Conservation (phyloP, 2,888 invertebrate species). For the Panorpa germanica region DNA sequence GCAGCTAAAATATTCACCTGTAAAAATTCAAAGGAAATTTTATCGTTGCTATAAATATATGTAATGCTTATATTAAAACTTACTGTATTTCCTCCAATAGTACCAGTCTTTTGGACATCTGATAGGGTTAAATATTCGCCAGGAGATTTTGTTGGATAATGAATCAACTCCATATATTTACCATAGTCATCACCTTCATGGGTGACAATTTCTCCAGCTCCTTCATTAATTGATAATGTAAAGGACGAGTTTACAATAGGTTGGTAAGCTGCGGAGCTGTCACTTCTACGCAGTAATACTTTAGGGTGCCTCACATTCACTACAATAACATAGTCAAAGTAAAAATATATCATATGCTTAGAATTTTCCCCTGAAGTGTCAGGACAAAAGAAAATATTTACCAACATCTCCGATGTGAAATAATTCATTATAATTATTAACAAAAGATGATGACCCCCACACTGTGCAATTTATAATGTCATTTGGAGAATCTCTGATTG, state of each 20-base stretch:
- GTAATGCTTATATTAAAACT: slow-evolving; percentile 16
- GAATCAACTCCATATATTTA: slow-evolving; percentile 31
- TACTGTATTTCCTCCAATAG: slow-evolving; percentile 16
- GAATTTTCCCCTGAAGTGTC: not conserved
- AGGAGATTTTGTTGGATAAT: slow-evolving; percentile 43
- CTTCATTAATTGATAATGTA: slow-evolving; percentile 43
- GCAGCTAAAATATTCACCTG: slow-evolving; percentile 47
- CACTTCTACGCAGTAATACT: slow-evolving; percentile 31
- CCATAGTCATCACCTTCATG: slow-evolving; percentile 32
- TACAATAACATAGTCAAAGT: slow-evolving; percentile 17
- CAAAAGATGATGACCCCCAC: slow-evolving; percentile 49
- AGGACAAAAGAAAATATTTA: slow-evolving; percentile 20
- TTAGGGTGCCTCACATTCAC: slow-evolving; percentile 52
- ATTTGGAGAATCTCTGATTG: slow-evolving; percentile 48
- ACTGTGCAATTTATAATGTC: slow-evolving; percentile 57
- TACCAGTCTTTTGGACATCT: slow-evolving; percentile 28
- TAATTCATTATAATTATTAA: slow-evolving; percentile 37
- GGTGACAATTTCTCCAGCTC: slow-evolving; percentile 35
- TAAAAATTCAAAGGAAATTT: not conserved
- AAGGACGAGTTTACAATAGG: slow-evolving; percentile 48
- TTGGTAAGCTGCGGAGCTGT: slow-evolving; percentile 36
- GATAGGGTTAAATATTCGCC: slow-evolving; percentile 33
- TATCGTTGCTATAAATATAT: slow-evolving; percentile 15
- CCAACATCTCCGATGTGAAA: slow-evolving; percentile 53
- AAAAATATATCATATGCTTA: not conserved